A percentile compares a stretch with the other conserved stretches of the same genome.
phyloP scores from a whole-genome alignment of 1,140 invertebrate species.

The Lepidurus couesii region DNA sequence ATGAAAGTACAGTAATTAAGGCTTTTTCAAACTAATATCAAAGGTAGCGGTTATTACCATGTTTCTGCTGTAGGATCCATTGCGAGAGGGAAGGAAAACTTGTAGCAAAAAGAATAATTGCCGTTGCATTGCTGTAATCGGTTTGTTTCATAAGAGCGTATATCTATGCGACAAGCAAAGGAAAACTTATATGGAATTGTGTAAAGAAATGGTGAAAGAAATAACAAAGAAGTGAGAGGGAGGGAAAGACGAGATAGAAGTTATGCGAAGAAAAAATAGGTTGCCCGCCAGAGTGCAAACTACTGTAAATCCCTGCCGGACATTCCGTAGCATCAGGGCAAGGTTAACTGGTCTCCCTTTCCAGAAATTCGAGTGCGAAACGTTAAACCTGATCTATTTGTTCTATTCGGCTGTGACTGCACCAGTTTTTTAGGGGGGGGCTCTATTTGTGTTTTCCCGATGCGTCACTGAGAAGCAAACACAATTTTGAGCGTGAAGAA shows the following conservation, averaged over 20 bases:
- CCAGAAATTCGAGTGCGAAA: not conserved
- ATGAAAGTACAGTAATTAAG: not conserved
- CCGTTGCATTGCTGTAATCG: not conserved
- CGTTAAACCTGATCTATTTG: not conserved
- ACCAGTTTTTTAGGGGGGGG: not conserved
- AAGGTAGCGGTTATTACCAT: not conserved
- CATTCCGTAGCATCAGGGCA: not conserved
- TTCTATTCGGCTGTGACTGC: not conserved
- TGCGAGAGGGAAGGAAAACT: not conserved
- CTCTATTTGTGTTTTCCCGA: not conserved
- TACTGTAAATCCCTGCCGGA: not conserved
- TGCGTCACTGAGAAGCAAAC: not conserved
- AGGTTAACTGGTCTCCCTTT: not conserved
- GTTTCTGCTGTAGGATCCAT: not conserved
- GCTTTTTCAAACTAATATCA: not conserved
- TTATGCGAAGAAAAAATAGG: too few species aligned
- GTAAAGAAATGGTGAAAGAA: not conserved
- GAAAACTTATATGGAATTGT: not conserved
- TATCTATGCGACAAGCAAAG: not conserved
- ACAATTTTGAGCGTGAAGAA: not conserved
- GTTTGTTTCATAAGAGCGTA: not conserved
- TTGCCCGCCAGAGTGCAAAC: not conserved
- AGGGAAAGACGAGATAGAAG: too few species aligned
- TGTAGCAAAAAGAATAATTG: not conserved
- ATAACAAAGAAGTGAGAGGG: not conserved